Evolutionary conservation across 2,888 invertebrate genomes (phyloP), one percentile per base, ranked within the genome.

Genomic region (Eutolmus rufibarbis): DNA sequence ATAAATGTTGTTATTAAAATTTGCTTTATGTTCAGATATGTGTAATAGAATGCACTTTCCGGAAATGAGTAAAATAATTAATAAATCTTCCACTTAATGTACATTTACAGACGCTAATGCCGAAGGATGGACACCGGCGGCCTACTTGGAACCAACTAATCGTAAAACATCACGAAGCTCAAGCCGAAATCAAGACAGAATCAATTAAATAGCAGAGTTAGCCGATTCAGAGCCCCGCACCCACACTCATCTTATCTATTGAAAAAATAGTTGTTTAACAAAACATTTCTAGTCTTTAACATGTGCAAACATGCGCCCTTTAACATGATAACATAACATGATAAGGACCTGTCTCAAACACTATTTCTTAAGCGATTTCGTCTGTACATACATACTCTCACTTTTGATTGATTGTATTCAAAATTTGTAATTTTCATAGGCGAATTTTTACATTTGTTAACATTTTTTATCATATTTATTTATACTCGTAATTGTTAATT

Each of bases 101-200:
- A 66, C 66, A 66, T 89, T 89, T 90, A 81, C 93, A 93, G 96
- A 95, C 90, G 93, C 94, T 88, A 94, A 95, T 90, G 94, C 95
- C 91, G 97, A 97, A 93, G 98, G 98, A 90, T 98, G 98, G 98
- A 98, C 97, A 88, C 98, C 98, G 87, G 97, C 97, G 85, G 97
- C 97, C 46, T 98, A 98, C 93, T 94, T 98, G 93, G 97, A 97
- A 93, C 94, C 94, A 89, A 91, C 94, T 90, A 96, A 95, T 93
- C 94, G 96, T 91, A 96, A 96, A 93, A 96, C 96, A 89, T 92
- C 92, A 88, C 95, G 96, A 91, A 96, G 96, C 90, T 95, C 96
- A 90, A 95, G 95, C 92, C 94, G 94, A 91, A 94, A 94, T 89
- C 95, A 95, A 92, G 95, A 95, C 91, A 93, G 94, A 89, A 91